Conservation (phyloP, 2,113 vertebrate genomes). For the Cavia aperea region DNA sequence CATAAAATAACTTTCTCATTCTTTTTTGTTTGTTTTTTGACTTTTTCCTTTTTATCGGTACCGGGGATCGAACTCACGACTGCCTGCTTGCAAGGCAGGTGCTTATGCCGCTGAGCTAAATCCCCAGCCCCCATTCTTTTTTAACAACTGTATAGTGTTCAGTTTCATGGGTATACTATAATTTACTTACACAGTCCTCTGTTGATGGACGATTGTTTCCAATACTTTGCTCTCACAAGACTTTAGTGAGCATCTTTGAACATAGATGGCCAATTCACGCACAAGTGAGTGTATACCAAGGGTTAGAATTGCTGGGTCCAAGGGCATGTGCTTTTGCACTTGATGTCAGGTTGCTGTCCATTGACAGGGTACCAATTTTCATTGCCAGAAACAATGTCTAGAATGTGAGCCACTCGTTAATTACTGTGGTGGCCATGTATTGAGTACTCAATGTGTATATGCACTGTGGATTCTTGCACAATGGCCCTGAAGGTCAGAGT, state of each 20-base stretch:
- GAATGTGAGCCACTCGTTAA: neutral
- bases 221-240: constrained; percentile 12
- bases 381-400: neutral
- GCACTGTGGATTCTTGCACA: neutral
- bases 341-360: neutral
- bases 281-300: neutral
- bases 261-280: neutral
- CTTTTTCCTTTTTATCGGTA: too few species aligned
- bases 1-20: constrained; percentile 25
- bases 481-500: neutral
- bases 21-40: constrained; percentile 3
- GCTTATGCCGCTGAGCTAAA: too few species aligned
- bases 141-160: constrained; percentile 42
- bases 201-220: neutral
- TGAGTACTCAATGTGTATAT: neutral
- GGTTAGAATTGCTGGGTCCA: neutral
- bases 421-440: neutral
- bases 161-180: neutral
- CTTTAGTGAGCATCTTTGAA: constrained; percentile 21
- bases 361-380: neutral
- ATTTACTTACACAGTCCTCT: constrained; percentile 25
- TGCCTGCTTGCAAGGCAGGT: too few species aligned
- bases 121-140: constrained; percentile 3
- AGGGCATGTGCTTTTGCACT: neutral
- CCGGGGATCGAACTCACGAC: too few species aligned